Evolutionary conservation across 2,797 vertebrate genomes (phyloP).

Genomic region (Xenops minutus): DNA sequence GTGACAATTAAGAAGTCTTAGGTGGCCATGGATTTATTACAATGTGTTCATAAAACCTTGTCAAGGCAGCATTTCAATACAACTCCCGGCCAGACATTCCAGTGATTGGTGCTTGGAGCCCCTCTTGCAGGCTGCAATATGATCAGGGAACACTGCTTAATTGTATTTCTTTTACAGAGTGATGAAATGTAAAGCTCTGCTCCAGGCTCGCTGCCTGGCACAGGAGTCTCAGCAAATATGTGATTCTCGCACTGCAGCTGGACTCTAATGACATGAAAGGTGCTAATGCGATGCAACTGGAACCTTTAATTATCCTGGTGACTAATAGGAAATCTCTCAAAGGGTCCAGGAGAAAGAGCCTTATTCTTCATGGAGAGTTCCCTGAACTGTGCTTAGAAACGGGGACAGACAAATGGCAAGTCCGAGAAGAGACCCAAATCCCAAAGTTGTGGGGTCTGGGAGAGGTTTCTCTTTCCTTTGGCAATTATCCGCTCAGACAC

Average conservation of each 20-base stretch:
- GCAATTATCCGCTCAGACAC: background rate
- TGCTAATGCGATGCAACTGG: constrained; percentile 64
- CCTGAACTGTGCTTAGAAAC: constrained; percentile 8
- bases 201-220: constrained; percentile 2
- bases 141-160: constrained; percentile 39
- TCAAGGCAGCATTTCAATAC: background rate
- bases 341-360: constrained; percentile 26
- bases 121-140: background rate
- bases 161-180: constrained; percentile 51
- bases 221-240: constrained; percentile 48
- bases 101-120: constrained; percentile 15
- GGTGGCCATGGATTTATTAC: background rate
- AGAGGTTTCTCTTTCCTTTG: constrained; percentile 1
- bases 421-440: background rate
- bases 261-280: constrained; percentile 60
- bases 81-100: background rate
- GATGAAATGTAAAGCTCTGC: constrained; percentile 55
- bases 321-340: constrained; percentile 56
- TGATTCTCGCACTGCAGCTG: constrained; percentile 55
- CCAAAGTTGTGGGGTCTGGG: background rate
- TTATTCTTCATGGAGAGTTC: background rate
- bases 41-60: constrained; percentile 14
- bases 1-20: constrained; percentile 3
- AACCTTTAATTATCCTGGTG: constrained; percentile 64
- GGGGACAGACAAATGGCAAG: background rate